These are phyloP conservation scores for Hypomecis atomaria DNA, from an alignment of 2,888 invertebrate species.

Conservation along the genomic window DNA sequence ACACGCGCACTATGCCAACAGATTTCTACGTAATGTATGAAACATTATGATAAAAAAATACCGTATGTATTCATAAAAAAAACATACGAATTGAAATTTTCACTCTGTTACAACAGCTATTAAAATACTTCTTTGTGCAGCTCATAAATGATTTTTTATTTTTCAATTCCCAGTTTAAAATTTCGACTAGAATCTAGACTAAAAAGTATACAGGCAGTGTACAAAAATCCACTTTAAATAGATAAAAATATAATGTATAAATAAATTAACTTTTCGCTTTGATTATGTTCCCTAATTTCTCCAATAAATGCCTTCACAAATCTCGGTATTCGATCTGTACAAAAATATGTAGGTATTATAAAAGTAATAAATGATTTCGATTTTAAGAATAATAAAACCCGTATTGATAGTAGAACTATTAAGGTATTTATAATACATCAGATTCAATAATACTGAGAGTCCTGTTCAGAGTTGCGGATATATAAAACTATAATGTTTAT, in stretches of 20 bases:
- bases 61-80: too few relatives aligned
- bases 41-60: too few relatives aligned
- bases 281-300: conserved; percentile 1
- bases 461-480: conserved; percentile 26
- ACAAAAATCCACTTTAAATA: not conserved
- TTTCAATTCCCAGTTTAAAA: conserved; percentile 4
- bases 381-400: conserved; percentile 17
- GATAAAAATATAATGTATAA: not conserved
- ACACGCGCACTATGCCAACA: too few relatives aligned
- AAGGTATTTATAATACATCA: conserved; percentile 13
- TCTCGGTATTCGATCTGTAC: conserved; percentile 8
- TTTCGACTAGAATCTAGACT: conserved; percentile 20
- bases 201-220: conserved; percentile 7
- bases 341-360: conserved; percentile 12
- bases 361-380: conserved; percentile 1
- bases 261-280: not conserved
- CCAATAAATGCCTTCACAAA: conserved; percentile 19
- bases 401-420: conserved; percentile 7
- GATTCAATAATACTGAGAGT: conserved; percentile 26
- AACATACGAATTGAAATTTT: too few relatives aligned
- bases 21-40: too few relatives aligned
- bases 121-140: too few relatives aligned
- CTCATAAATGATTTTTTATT: not conserved
- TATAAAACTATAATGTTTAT: conserved; percentile 12
- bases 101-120: too few relatives aligned